These are phyloP conservation scores for Gandaritis pyraliata DNA, from an alignment of 2,888 invertebrate genomes.

Conservation along the genomic window DNA sequence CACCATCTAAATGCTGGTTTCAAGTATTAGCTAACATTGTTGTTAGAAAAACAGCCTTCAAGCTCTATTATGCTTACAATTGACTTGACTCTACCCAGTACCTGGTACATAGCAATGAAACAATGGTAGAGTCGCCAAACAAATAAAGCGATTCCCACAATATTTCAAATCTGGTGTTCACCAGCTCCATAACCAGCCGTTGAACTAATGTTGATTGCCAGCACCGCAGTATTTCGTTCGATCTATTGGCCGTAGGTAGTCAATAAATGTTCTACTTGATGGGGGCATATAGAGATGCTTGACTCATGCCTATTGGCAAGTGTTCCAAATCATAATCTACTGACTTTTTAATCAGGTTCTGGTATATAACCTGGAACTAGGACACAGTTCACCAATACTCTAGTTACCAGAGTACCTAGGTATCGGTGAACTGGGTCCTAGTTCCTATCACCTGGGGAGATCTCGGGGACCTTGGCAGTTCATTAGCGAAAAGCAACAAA, in stretches of 20 bases:
- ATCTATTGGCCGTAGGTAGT: no score
- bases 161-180: constrained; percentile 29
- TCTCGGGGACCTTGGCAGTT: constrained; percentile 40
- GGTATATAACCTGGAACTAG: no score
- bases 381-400: no score
- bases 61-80: constrained; percentile 28
- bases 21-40: background rate
- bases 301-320: no score
- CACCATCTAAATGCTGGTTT: background rate
- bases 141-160: constrained; percentile 43
- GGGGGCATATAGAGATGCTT: no score
- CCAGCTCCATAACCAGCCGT: constrained; percentile 4
- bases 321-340: no score
- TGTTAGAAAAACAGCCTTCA: constrained; percentile 13
- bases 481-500: constrained; percentile 39
- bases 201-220: background rate
- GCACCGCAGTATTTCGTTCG: no score
- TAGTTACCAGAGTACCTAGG: no score
- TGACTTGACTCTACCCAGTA: constrained; percentile 9
- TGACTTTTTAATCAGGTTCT: no score
- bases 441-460: constrained; percentile 38
- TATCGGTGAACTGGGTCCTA: constrained; percentile 6
- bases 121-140: constrained; percentile 40
- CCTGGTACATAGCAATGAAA: constrained; percentile 20
- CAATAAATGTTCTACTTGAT: no score